Conservation (phyloP, 2,888 invertebrate genomes). For the Ypsolopha sequella region DNA sequence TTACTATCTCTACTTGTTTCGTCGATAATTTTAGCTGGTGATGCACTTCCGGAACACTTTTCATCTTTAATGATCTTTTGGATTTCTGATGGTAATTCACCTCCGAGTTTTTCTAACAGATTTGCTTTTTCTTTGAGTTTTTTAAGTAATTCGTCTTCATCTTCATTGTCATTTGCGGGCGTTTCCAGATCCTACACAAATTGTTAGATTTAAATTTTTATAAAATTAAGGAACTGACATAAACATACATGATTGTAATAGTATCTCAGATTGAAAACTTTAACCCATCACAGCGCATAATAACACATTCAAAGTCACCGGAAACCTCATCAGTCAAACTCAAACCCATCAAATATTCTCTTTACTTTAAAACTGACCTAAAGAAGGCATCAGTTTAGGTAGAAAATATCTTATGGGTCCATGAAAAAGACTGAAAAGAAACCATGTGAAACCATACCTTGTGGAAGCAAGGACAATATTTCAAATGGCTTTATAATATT, state of each 20-base stretch:
- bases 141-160: conserved; percentile 41
- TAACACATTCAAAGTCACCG: conserved; percentile 28
- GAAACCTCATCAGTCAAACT: conserved; percentile 13
- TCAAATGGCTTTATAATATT: too few species aligned
- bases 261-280: conserved; percentile 67
- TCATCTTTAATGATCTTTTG: conserved; percentile 54
- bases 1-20: conserved; percentile 21
- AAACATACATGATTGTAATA: neutral
- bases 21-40: conserved; percentile 22
- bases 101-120: conserved; percentile 63
- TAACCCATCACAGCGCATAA: conserved; percentile 48
- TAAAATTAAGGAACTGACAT: neutral
- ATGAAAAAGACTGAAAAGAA: neutral
- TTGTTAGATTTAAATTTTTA: neutral
- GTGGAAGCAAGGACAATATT: neutral
- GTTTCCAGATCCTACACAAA: conserved; percentile 19
- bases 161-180: conserved; percentile 30
- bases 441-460: too few species aligned
- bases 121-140: conserved; percentile 62
- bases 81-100: conserved; percentile 60
- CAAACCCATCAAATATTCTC: conserved; percentile 12
- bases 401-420: neutral
- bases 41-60: conserved; percentile 23
- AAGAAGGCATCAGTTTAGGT: neutral
- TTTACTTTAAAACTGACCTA: neutral